Evolutionary conservation across 1,140 invertebrate genomes (phyloP), one percentile per base, ranked within the genome.

Genomic region (Mactra quadrangularis): DNA sequence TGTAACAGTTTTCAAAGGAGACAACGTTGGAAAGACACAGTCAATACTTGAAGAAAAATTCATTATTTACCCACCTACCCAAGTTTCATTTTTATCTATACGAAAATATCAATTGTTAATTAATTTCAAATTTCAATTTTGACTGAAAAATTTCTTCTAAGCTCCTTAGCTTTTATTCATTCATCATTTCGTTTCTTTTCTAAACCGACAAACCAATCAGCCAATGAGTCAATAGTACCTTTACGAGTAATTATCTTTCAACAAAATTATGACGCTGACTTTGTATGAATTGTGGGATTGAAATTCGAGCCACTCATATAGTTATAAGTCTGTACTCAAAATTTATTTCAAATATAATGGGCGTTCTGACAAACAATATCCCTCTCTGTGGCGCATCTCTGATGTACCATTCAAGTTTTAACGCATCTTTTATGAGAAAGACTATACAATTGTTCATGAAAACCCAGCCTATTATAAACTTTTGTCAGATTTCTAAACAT

Each of bases 351-450:
- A 79, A 79, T n/a, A 59, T 7, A 33, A 60, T 9, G 77, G 77
- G 77, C 77, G 77, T 66, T 71, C 33, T n/a, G 35, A 47, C 41
- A 70, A 38, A 59, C 77, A 81, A 81, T 57, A 53, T 15, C 22
- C 27, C 0, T 19, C 66, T 38, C 77, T 29, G 66, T 60, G 50
- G 59, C 77, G 47, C 62, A 81, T 70, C 77, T 81, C 64, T 57
- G 19, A 38, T 35, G 31, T n/a, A n/a, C 35, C 9, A 71, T 71
- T 41, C 22, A 70, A 29, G 64, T 71, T 27, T 45, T 13, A 55
- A 71, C 64, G n/a, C 77, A 81, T 81, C 77, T 81, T 81, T 59
- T 81, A 81, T 70, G 33, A 62, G 35, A 38, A 59, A 47, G 50
- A 81, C 70, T 27, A 55, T 17, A 71, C 31, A 9, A 68, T 81